Evolutionary conservation across 2,888 invertebrate species (phyloP), one percentile per base, ranked within the genome.

Genomic region (Hetaerina titia): DNA sequence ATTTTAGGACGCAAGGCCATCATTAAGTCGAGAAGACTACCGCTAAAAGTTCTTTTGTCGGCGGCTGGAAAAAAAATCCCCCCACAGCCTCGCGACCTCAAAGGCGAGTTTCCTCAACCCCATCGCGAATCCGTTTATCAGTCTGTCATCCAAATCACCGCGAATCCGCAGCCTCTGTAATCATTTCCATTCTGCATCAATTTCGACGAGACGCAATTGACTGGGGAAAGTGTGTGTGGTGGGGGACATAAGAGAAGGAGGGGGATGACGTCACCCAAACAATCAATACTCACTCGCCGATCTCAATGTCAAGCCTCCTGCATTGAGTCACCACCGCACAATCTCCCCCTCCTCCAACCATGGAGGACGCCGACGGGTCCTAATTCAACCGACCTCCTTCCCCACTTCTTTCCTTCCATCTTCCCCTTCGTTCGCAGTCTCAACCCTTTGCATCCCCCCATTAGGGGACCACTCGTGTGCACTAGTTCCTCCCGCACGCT

Each of bases 291-390:
- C 81, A 81, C 81, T 31, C 81, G 2, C 31, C 25, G 81, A 81
- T 81, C 22, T 81, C 81, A 81, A 81, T 81, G 81, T 81, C 81
- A 81, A 81, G 81, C 81, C 25, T 45, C 45, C 45, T 31, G 69
- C 31, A 81, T 81, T 81, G 81, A 81, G 81, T 81, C 81, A 31
- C 81, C 81, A 69, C 69, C 9, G 69, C 6, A 31, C 25, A 69
- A 45, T 22, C 22, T 81, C 81, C 81, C 22, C 81, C 15, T 81
- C 22, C 74, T 15, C 81, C 31, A 31, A n/a, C 31, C 81, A 13
- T 45, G 45, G 45, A 45, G 45, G 45, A 45, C 45, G 45, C 45
- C 45, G 45, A 45, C 45, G 45, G 45, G 45, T 45, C 45, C 45
- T 45, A 45, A 45, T 45, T 45, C 45, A 45, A 45, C 45, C 45